Base-by-base conservation (phyloP, 2,888 invertebrate species). In the Plebejus anna region DNA sequence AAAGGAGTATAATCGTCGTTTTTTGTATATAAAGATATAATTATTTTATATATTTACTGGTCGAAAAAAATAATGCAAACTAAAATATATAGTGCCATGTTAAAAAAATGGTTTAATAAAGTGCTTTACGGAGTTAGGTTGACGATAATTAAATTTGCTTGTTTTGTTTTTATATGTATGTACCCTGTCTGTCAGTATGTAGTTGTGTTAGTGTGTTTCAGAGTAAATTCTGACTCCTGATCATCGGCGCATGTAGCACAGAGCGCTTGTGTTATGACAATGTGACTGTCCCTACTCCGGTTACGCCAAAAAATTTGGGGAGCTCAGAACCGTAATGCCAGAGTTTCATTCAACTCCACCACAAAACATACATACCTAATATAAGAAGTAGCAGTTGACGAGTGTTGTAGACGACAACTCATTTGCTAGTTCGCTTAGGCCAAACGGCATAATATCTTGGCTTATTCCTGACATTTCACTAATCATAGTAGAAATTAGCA, bases 81-180 rank as follows among this genome's bases (percentile, higher is more conserved):
- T 70, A 71, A 77, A 81, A 82, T 83, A 83, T 47, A 85, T 88
- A 85, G 91, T 91, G 91, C 92, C 91, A 92, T 92, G 72, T 91
- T 91, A 89, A 89, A 88, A 86, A 87, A 84, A 82, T 79, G 78
- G 81, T 83, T 82, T 79, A 78, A 87, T 89, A 87, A 90, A 92
- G 92, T 92, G 92, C 93, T 93, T 93, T 90, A 89, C 88, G 87
- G 87, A 88, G 87, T 89, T 89, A 83, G 83, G 42, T 55, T 85
- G 84, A 85, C 83, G 91, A 93, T 92, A 92, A 88, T 92, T 93
- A 91, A 94, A 94, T 94, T 94, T 94, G 93, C 93, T 94, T 93
- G 92, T 88, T 89, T 83, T 89, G 85, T 83, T 81, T 81, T 82
- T 84, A 87, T 16, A 86, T 90, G 87, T 86, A 82, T 76, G 75